Percentiles rank a stretch among this genome's conserved stretches.
These are phyloP conservation scores for Sturmia bella DNA, from an alignment of 2,888 invertebrate species.

Conservation along the genomic window DNA sequence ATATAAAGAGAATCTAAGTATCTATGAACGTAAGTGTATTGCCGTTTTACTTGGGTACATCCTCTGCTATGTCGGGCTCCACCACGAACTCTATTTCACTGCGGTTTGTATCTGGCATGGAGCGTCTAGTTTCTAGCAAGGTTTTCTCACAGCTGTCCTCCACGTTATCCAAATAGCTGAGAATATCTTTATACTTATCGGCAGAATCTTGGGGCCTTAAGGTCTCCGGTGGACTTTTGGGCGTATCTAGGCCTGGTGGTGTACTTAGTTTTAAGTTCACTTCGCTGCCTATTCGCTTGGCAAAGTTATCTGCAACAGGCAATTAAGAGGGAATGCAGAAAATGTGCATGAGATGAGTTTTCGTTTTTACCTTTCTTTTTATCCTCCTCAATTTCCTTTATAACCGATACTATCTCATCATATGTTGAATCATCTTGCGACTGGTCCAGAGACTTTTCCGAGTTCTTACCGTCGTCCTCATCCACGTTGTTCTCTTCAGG, in stretches of 20 bases:
- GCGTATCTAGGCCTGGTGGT: conserved; percentile 70
- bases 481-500: conserved; percentile 57
- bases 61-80: conserved; percentile 81
- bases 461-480: conserved; percentile 72
- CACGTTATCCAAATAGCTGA: conserved; percentile 81
- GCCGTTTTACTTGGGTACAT: conserved; percentile 80
- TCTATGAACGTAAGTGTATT: background rate
- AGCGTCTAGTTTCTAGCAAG: conserved; percentile 79
- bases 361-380: conserved; percentile 77
- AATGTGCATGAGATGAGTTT: background rate
- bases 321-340: background rate
- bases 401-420: conserved; percentile 81
- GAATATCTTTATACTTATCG: conserved; percentile 81
- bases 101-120: conserved; percentile 80
- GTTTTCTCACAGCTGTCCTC: conserved; percentile 81
- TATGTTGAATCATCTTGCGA: conserved; percentile 80
- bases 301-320: conserved; percentile 76
- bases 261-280: conserved; percentile 76
- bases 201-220: conserved; percentile 69
- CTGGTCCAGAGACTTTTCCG: conserved; percentile 77
- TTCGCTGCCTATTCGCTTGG: conserved; percentile 76
- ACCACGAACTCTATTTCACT: conserved; percentile 81
- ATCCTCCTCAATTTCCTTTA: conserved; percentile 82
- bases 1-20: no score
- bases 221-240: conserved; percentile 34